These are phyloP conservation scores for Morone chrysops DNA, from an alignment of 2,113 vertebrate species.

Conservation along the genomic window DNA sequence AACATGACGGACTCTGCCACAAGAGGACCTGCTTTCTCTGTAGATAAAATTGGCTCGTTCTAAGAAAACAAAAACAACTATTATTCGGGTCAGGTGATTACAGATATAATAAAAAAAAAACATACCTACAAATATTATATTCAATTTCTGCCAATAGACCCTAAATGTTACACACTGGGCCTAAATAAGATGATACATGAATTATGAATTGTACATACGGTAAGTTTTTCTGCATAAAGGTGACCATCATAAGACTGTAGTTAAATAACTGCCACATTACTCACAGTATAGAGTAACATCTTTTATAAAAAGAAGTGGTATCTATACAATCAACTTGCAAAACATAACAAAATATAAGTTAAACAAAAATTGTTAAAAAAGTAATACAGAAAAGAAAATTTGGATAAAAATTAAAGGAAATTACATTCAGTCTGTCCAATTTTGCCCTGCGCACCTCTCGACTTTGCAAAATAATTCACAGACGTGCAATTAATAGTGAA, in stretches of 20 bases:
- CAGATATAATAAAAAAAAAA: no score
- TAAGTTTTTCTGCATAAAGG: neutral
- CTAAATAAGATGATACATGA: neutral
- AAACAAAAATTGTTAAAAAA: constrained; percentile 23
- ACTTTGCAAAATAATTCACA: constrained; percentile 15
- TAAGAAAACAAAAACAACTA: no score
- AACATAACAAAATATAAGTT: constrained; percentile 45
- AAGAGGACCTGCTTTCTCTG: no score
- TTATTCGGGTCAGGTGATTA: no score
- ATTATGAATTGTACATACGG: neutral
- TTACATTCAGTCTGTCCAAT: constrained; percentile 35
- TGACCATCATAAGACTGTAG: constrained; percentile 10
- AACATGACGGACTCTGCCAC: no score
- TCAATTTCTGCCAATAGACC: no score
- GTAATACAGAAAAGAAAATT: neutral
- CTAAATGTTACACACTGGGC: no score
- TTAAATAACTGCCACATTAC: neutral
- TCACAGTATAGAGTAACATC: constrained; percentile 18
- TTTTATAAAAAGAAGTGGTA: neutral
- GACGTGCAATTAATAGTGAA: neutral
- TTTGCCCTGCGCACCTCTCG: neutral
- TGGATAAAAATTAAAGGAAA: neutral
- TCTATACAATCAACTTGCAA: neutral
- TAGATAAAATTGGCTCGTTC: no score
- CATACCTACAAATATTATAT: no score